phyloP scores from a whole-genome alignment of 1,140 invertebrate genomes.

The Dendroctonus valens region DNA sequence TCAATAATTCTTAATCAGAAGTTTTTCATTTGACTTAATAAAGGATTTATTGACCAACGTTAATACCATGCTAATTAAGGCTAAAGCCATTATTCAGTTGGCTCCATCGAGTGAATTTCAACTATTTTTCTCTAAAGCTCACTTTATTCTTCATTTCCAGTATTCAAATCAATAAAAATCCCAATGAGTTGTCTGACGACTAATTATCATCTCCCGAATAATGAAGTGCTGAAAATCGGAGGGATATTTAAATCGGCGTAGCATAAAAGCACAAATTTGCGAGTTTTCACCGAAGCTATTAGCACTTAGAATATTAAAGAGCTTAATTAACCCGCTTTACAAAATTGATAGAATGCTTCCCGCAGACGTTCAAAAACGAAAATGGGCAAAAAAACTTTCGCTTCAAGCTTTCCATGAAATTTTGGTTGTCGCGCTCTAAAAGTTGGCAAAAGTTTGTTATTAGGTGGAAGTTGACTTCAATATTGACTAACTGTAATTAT shows the following conservation, averaged over 20 bases:
- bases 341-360: constrained; percentile 26
- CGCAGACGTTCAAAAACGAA: constrained; percentile 24
- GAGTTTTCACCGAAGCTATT: constrained; percentile 15
- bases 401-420: constrained; percentile 16
- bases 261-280: constrained; percentile 15
- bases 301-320: constrained; percentile 22
- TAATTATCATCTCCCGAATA: neutral
- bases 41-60: too few species aligned
- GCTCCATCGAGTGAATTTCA: too few species aligned
- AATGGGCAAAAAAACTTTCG: neutral
- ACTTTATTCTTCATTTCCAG: too few species aligned
- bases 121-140: too few species aligned
- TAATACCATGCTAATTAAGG: too few species aligned
- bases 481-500: too few species aligned
- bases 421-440: constrained; percentile 11
- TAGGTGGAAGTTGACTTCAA: too few species aligned
- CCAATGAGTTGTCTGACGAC: too few species aligned
- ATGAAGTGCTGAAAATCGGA: constrained; percentile 8
- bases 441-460: neutral
- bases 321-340: constrained; percentile 24
- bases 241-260: constrained; percentile 10
- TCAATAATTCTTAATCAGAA: too few species aligned
- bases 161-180: too few species aligned
- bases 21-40: too few species aligned
- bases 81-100: too few species aligned